Conservation (phyloP, 2,113 vertebrate species). For the Myotis yumanensis region DNA sequence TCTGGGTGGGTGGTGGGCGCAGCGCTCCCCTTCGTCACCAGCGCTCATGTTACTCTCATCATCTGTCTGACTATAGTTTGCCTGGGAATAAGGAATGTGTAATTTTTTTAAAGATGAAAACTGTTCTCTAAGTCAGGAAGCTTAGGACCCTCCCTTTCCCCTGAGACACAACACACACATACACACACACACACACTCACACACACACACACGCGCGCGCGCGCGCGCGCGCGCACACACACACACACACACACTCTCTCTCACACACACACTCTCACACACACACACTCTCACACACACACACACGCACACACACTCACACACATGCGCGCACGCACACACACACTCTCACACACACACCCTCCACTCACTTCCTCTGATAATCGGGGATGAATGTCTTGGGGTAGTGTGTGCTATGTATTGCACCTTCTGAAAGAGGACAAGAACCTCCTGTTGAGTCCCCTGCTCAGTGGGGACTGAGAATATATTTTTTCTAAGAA, state of each 20-base stretch:
- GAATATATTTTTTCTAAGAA: too few relatives aligned
- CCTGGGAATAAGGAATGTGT: constrained; percentile 82
- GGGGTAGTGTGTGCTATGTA: background rate
- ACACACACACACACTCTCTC: background rate
- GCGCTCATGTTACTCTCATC: constrained; percentile 83
- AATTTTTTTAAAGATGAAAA: constrained; percentile 59
- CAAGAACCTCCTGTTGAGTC: background rate
- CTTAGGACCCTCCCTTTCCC: background rate
- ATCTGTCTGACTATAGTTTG: constrained; percentile 86
- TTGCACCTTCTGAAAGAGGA: background rate
- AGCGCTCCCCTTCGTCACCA: constrained; percentile 79
- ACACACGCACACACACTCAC: background rate
- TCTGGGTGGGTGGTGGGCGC: constrained; percentile 75
- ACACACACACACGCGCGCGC: background rate
- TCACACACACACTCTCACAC: background rate
- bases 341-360: background rate
- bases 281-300: background rate
- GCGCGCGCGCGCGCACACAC: background rate
- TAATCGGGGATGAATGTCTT: background rate
- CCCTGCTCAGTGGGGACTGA: background rate
- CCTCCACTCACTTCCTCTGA: background rate
- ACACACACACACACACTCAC: background rate
- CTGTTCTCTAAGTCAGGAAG: constrained; percentile 57
- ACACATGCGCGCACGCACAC: background rate
- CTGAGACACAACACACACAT: background rate